Conservation (phyloP, 1,140 invertebrate species). For the Sinonovacula constricta region DNA sequence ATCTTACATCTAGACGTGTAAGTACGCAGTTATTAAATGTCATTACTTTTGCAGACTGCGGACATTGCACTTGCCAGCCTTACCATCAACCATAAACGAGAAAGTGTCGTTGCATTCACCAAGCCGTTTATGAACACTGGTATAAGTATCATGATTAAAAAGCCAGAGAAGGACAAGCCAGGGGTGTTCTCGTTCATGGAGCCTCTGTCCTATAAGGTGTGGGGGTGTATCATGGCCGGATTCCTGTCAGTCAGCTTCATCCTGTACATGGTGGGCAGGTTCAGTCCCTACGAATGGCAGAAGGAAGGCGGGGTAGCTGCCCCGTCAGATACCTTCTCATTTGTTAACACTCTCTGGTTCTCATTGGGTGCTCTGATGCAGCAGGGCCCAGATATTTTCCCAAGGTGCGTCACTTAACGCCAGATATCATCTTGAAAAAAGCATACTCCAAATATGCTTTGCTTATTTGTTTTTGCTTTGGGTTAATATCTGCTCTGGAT, state of each 20-base stretch:
- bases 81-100: conserved; percentile 95
- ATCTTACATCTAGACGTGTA: too few relatives aligned
- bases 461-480: conserved; percentile 37
- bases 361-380: conserved; percentile 98
- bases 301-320: conserved; percentile 81
- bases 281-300: conserved; percentile 97
- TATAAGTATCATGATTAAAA: conserved; percentile 98
- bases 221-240: conserved; percentile 97
- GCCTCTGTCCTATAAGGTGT: conserved; percentile 97
- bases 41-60: conserved; percentile 86
- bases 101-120: conserved; percentile 95
- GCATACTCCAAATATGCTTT: too few relatives aligned
- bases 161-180: conserved; percentile 92
- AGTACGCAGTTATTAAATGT: too few relatives aligned
- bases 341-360: conserved; percentile 87
- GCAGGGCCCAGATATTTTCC: conserved; percentile 97
- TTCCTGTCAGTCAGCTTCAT: conserved; percentile 98
- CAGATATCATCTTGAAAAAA: too few relatives aligned
- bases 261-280: conserved; percentile 87
- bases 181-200: conserved; percentile 99
- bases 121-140: conserved; percentile 99
- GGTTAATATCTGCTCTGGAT: conserved; percentile 60
- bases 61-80: conserved; percentile 97
- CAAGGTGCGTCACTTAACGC: conserved; percentile 83
- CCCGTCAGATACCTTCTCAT: conserved; percentile 85